phyloP scores from a whole-genome alignment of 2,113 vertebrate species.

The Phalacrocorax brasilianus region DNA sequence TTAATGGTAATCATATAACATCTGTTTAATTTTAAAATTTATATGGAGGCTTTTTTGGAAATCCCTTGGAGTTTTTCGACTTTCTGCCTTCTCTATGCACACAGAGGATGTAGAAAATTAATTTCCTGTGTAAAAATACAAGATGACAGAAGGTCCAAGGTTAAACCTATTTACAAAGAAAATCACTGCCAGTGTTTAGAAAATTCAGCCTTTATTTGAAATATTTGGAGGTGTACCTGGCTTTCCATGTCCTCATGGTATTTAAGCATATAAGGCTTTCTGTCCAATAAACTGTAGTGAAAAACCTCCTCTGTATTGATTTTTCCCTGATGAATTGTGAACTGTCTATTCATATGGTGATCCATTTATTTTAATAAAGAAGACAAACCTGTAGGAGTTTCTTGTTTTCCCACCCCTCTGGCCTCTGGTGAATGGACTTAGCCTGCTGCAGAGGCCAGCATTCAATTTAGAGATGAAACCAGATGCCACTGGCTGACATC shows the following conservation, averaged over 20 bases:
- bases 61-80: conserved; percentile 74
- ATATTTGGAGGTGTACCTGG: conserved; percentile 70
- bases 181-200: conserved; percentile 73
- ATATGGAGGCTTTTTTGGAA: conserved; percentile 77
- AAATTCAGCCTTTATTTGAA: conserved; percentile 74
- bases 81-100: conserved; percentile 69
- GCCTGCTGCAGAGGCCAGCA: neutral
- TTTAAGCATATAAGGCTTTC: conserved; percentile 59
- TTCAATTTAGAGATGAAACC: neutral
- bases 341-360: conserved; percentile 49
- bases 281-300: conserved; percentile 50
- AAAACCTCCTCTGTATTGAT: conserved; percentile 33
- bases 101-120: conserved; percentile 78
- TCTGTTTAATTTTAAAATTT: conserved; percentile 88
- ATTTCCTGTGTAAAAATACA: conserved; percentile 85
- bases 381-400: conserved; percentile 43
- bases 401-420: conserved; percentile 32
- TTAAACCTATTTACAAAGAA: conserved; percentile 81
- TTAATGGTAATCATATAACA: conserved; percentile 82
- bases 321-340: conserved; percentile 64
- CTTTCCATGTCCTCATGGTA: conserved; percentile 49
- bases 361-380: conserved; percentile 68
- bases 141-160: conserved; percentile 80
- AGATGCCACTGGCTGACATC: conserved; percentile 17
- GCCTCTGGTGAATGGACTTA: conserved; percentile 24